Percentiles rank a stretch among this genome's conserved stretches.
phyloP scores from a whole-genome alignment of 2,797 vertebrate species.

The Toxotes lorentzi region DNA sequence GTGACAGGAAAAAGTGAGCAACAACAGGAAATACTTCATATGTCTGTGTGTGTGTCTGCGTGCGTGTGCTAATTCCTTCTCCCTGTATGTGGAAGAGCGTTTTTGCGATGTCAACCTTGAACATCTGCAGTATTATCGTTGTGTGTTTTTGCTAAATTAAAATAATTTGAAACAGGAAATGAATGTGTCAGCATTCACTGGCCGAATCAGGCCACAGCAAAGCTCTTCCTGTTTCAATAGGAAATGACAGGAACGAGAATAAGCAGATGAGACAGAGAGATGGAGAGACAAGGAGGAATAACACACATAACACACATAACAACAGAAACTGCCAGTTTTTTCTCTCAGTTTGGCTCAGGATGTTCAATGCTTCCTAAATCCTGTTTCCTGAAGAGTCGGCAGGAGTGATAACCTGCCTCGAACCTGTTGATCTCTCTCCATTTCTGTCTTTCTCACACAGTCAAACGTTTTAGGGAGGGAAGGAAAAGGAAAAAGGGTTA shows the following conservation, averaged over 20 bases:
- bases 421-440: not conserved
- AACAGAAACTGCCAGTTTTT: conserved; percentile 28
- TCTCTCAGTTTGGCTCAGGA: conserved; percentile 52
- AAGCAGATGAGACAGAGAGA: conserved; percentile 37
- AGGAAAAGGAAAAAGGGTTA: not conserved
- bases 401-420: conserved; percentile 31
- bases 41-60: conserved; percentile 28
- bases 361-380: conserved; percentile 66
- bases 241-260: conserved; percentile 65
- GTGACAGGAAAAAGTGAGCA: conserved; percentile 79
- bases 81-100: conserved; percentile 15
- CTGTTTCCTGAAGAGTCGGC: conserved; percentile 66
- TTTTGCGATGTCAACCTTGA: conserved; percentile 3
- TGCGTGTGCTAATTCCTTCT: not conserved
- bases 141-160: not conserved
- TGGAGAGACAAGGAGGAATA: conserved; percentile 5
- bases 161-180: conserved; percentile 68
- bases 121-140: conserved; percentile 2
- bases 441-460: not conserved
- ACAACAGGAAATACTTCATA: conserved; percentile 83
- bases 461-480: not conserved
- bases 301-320: not conserved
- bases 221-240: conserved; percentile 67
- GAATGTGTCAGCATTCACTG: conserved; percentile 55
- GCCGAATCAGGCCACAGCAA: conserved; percentile 46